These are phyloP conservation scores for Achlya flavicornis DNA, from an alignment of 2,888 invertebrate species.

Conservation along the genomic window DNA sequence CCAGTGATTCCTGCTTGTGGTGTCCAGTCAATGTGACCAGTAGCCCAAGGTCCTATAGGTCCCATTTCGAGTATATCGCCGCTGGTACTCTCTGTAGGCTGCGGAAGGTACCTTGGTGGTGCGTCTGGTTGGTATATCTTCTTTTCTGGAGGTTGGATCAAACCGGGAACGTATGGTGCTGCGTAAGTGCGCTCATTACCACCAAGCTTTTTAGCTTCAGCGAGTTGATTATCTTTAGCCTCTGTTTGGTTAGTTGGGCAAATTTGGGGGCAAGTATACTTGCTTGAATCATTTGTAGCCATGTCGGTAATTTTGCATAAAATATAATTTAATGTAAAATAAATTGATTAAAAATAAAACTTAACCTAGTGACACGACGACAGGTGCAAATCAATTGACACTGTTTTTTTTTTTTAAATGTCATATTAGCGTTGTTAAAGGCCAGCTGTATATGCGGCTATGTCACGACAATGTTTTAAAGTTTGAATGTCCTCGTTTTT, in stretches of 20 bases:
- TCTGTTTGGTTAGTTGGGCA: conserved; percentile 46
- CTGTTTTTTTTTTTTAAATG: conserved; percentile 7
- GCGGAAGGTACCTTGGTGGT: conserved; percentile 72
- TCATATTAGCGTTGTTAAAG: not conserved
- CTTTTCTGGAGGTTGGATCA: conserved; percentile 57
- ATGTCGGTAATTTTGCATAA: conserved; percentile 52
- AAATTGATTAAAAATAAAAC: conserved; percentile 26
- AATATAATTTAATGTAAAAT: conserved; percentile 17
- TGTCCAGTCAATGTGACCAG: conserved; percentile 89
- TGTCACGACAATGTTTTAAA: not conserved
- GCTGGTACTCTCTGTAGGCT: conserved; percentile 70
- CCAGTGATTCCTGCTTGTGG: conserved; percentile 89
- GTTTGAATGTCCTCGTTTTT: not conserved
- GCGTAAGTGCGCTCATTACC: conserved; percentile 38
- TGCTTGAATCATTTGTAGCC: conserved; percentile 31
- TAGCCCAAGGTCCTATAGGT: conserved; percentile 88
- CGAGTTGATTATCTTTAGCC: conserved; percentile 20
- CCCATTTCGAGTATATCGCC: conserved; percentile 74
- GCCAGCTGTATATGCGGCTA: not conserved
- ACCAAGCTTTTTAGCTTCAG: conserved; percentile 38
- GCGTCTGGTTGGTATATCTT: conserved; percentile 61
- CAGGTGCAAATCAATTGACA: conserved; percentile 14
- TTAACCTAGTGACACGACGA: conserved; percentile 17
- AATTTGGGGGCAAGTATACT: conserved; percentile 60
- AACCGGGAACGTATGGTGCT: conserved; percentile 63